Evolutionary conservation across 1,140 invertebrate genomes (phyloP).

Genomic region (Coptotermes formosanus): DNA sequence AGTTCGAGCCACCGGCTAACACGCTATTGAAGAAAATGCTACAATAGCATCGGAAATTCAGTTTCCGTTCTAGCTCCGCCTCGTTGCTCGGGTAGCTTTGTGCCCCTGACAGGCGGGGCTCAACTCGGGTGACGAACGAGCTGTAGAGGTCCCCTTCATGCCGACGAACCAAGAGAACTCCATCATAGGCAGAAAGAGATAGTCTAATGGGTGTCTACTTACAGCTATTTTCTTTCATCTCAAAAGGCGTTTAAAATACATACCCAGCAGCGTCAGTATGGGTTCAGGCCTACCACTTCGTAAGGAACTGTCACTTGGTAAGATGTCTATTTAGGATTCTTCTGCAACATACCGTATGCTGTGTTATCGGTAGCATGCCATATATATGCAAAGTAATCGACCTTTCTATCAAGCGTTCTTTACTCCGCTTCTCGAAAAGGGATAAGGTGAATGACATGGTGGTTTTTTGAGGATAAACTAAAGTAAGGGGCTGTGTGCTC

Average conservation of each 20-base stretch:
- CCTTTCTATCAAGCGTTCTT: neutral
- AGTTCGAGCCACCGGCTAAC: neutral
- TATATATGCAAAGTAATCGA: neutral
- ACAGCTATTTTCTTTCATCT: neutral
- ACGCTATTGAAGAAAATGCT: neutral
- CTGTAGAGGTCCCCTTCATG: neutral
- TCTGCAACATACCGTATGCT: neutral
- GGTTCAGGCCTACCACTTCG: neutral
- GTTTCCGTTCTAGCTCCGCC: neutral
- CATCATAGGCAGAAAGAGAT: neutral
- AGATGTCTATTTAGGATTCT: conserved; percentile 10
- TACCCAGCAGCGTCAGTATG: neutral
- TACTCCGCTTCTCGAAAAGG: too few relatives aligned
- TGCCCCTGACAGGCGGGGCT: conserved; percentile 5
- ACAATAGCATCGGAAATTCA: conserved; percentile 14
- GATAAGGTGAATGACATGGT: too few relatives aligned
- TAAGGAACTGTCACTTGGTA: neutral
- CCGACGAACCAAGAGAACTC: neutral
- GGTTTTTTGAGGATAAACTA: too few relatives aligned
- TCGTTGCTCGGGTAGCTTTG: conserved; percentile 2
- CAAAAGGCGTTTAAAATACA: neutral
- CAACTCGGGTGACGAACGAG: neutral
- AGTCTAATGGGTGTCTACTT: neutral
- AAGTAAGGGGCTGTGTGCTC: too few relatives aligned
- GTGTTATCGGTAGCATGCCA: neutral